Base-by-base conservation (phyloP, 2,888 invertebrate genomes). In the Machimus atricapillus region DNA sequence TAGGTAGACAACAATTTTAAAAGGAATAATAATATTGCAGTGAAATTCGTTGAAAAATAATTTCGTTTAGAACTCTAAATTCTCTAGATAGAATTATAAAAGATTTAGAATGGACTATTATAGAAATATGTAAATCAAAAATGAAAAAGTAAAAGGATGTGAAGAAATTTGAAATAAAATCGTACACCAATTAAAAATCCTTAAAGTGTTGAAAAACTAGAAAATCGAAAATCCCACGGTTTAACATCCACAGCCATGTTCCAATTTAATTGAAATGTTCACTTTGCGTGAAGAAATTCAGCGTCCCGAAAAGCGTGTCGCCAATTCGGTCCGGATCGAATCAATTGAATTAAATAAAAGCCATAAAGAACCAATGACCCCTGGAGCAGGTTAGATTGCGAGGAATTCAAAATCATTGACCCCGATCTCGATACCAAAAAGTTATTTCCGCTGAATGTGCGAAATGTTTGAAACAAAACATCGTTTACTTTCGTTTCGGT, bases 401-500 rank as follows among this genome's bases (percentile, higher is more conserved):
- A 76, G 37, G 76, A 34, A 37, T 40, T 19, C 16, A 76, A 19
- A 76, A 76, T 34, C 76, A n/a, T 76, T 76, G 76, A 76, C 76
- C 76, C 34, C 76, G 40, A 76, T 76, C 76, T 34, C 27, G 76
- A 2, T 34, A 37, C 34, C 34, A 34, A 34, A 12, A 76, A 76
- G 16, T 12, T 37, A 19, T 27, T 34, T 76, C n/a, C n/a, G 12
- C 6, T 8, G 16, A 27, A 31, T 34, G 40, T 34, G 76, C 19
- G 37, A 76, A 40, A 37, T 34, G 37, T 37, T 40, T 40, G 6
- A 66, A 23, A 58, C 52, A 37, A 82, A 66, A 82, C 34, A 66
- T 58, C 82, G 37, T 56, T 82, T 82, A 82, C 82, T 82, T 82
- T 82, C 82, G 40, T 58, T 82, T 56, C 58, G 66, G 27, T 37